phyloP scores from a whole-genome alignment of 2,797 vertebrate genomes.

The Thalassophryne amazonica region DNA sequence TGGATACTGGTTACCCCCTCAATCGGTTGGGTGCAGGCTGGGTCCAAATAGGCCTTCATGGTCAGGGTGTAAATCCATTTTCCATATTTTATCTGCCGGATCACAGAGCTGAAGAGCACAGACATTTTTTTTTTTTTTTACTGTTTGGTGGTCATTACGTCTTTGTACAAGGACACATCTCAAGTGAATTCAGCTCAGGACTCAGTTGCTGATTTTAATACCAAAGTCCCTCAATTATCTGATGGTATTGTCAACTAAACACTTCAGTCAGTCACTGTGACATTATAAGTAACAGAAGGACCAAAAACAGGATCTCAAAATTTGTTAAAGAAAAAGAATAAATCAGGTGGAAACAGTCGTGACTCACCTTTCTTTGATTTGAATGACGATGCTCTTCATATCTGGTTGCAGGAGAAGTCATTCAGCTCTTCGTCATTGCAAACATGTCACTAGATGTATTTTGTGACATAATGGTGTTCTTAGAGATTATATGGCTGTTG shows the following conservation, averaged over 20 bases:
- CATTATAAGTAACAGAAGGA: too few species aligned
- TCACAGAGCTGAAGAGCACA: constrained; percentile 10
- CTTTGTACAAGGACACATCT: too few species aligned
- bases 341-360: too few species aligned
- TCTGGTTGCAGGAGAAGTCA: constrained; percentile 34
- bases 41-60: constrained; percentile 13
- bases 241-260: too few species aligned
- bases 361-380: constrained; percentile 30
- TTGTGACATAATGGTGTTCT: background rate
- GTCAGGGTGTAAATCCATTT: constrained; percentile 1
- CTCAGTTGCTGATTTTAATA: too few species aligned
- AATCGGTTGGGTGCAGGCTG: background rate
- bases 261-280: too few species aligned
- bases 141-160: too few species aligned
- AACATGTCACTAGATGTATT: background rate
- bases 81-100: background rate
- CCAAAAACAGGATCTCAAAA: too few species aligned
- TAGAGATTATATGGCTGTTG: background rate
- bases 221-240: too few species aligned
- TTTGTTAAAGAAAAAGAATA: too few species aligned
- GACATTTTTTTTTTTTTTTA: background rate
- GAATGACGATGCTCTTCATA: constrained; percentile 7
- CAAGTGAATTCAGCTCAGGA: too few species aligned
- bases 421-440: background rate
- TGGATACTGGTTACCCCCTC: background rate